phyloP scores from a whole-genome alignment of 2,888 invertebrate genomes.

The Plagodis dolabraria region DNA sequence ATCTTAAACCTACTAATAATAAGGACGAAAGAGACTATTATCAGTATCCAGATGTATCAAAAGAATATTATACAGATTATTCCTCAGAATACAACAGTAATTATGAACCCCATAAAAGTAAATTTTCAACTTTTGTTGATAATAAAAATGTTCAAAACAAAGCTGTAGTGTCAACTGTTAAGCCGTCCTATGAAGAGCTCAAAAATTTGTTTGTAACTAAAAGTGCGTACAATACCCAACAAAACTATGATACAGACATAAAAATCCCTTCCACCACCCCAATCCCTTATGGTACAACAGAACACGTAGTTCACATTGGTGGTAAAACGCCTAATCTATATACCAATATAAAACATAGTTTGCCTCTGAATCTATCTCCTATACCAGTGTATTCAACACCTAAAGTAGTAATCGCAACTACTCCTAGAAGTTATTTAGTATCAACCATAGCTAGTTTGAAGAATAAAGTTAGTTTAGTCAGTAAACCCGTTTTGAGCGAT shows the following conservation, averaged over 20 bases:
- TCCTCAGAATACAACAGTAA: constrained; percentile 58
- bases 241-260: constrained; percentile 45
- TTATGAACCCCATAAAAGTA: constrained; percentile 60
- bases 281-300: constrained; percentile 46
- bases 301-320: constrained; percentile 59
- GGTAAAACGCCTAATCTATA: constrained; percentile 55
- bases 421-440: constrained; percentile 58
- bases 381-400: constrained; percentile 26
- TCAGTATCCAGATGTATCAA: constrained; percentile 58
- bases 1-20: constrained; percentile 23
- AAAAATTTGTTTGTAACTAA: constrained; percentile 59
- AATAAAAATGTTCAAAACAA: constrained; percentile 35
- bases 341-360: constrained; percentile 55
- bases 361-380: constrained; percentile 39
- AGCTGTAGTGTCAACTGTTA: constrained; percentile 42
- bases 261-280: constrained; percentile 53
- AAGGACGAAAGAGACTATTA: constrained; percentile 33
- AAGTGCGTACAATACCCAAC: constrained; percentile 44
- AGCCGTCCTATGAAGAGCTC: constrained; percentile 56
- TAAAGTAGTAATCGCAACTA: constrained; percentile 39
- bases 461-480: constrained; percentile 53
- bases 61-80: constrained; percentile 69
- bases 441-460: constrained; percentile 67
- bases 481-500: constrained; percentile 62
- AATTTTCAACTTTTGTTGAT: constrained; percentile 49